Evolutionary conservation across 2,797 vertebrate genomes (phyloP).

Genomic region (Syngnathus acus): DNA sequence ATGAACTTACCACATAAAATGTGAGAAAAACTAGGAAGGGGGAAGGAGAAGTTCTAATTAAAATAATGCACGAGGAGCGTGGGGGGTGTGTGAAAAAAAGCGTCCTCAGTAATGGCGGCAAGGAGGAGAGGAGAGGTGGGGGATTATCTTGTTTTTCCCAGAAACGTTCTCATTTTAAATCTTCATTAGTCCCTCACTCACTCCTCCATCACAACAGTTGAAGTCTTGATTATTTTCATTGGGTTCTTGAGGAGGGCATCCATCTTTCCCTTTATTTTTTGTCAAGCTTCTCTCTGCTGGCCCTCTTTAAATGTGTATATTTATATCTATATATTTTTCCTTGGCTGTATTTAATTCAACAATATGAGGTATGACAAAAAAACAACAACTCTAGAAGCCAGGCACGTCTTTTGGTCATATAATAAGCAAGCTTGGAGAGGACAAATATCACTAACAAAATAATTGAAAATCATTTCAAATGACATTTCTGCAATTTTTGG

Average conservation of each 20-base stretch:
- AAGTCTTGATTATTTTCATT: conserved; percentile 32
- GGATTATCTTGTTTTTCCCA: conserved; percentile 54
- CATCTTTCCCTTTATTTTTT: conserved; percentile 22
- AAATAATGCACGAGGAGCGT: conserved; percentile 24
- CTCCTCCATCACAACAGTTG: conserved; percentile 32
- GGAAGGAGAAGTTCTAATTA: conserved; percentile 51
- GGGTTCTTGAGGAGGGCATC: neutral
- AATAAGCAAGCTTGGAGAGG: too few species aligned
- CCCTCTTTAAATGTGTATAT: neutral
- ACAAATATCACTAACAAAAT: too few species aligned
- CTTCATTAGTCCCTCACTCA: conserved; percentile 44
- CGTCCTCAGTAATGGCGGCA: conserved; percentile 20
- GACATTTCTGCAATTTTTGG: conserved; percentile 16
- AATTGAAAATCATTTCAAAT: neutral
- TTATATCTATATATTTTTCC: neutral
- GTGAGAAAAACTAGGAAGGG: conserved; percentile 36
- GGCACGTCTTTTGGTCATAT: too few species aligned
- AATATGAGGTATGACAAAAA: neutral
- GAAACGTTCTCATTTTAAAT: conserved; percentile 52
- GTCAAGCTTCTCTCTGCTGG: conserved; percentile 8
- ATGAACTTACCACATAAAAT: conserved; percentile 52
- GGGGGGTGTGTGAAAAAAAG: conserved; percentile 23
- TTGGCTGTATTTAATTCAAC: neutral
- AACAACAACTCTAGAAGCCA: neutral
- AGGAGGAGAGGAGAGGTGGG: conserved; percentile 13